Evolutionary conservation across 1,140 invertebrate genomes (phyloP), one percentile per base, ranked within the genome.

Genomic region (Pogonomyrmex barbatus): DNA sequence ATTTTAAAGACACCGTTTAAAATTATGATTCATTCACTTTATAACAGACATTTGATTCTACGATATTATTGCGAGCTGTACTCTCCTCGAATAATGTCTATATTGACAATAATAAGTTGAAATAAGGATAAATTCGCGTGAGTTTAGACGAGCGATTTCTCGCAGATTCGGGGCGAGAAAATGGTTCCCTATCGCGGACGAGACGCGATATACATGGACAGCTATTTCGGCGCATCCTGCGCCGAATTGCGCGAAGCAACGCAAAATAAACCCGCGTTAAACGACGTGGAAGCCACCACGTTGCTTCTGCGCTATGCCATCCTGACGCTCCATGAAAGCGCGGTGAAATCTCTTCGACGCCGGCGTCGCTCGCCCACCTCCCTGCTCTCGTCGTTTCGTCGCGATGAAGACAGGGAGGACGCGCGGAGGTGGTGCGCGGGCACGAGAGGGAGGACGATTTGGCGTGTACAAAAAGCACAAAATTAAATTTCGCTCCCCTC

Each of bases 401-500:
- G 82, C 82, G 82, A 76, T 85, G 50, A 73, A 56, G 75, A 77
- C 54, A 79, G 76, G 42, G 82, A 87, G 89, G 77, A 87, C 88
- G 88, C 67, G 87, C 82, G 65, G 65, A 39, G 77, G 77, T 68
- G 62, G 77, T 88, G 90, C 47, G 54, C 58, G 82, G 36, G 67
- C 36, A 63, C 75, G 79, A 52, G 89, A 79, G 70, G 76, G 85
- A 70, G 82, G 88, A 91, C 92, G 93, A 93, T 94, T 94, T 92
- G 92, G 92, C 92, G 90, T 92, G 89, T 93, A 94, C 94, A 94
- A 95, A 94, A 94, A 95, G 94, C 93, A 94, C 94, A 94, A 95
- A 95, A 94, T 95, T 95, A 94, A 95, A 94, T 95, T 95, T 94
- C 91, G 92, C 79, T 86, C 91, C 93, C 94, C 94, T 94, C 92